Evolutionary conservation across 2,113 vertebrate species (phyloP).

Genomic region (Corythornis cristatus): DNA sequence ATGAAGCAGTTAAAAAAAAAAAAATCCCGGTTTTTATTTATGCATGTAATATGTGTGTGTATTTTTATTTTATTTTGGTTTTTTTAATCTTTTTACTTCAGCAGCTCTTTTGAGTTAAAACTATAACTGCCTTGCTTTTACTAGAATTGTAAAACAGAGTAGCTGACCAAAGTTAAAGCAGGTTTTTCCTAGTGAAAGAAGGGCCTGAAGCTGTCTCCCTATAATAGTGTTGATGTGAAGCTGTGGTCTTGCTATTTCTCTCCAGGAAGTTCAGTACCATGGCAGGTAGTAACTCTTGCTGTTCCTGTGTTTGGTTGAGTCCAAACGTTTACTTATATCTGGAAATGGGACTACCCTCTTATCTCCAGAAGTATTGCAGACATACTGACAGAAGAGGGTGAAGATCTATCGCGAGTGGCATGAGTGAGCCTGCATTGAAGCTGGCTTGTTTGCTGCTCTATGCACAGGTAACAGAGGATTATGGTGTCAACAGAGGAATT

Average conservation of each 20-base stretch:
- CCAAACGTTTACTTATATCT: not conserved
- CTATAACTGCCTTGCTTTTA: not conserved
- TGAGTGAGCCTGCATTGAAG: not conserved
- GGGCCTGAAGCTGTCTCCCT: not conserved
- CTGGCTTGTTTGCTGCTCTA: not conserved
- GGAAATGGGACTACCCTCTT: not conserved
- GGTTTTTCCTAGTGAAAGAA: not conserved
- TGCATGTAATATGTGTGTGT: not conserved
- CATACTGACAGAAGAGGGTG: not conserved
- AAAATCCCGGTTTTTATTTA: not conserved
- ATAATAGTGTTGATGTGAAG: not conserved
- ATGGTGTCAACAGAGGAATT: not conserved
- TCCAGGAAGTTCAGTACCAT: not conserved
- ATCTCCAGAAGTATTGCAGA: not conserved
- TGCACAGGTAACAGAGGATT: not conserved
- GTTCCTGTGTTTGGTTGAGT: not conserved
- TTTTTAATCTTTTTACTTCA: not conserved
- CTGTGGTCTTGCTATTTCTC: not conserved
- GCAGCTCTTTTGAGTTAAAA: not conserved
- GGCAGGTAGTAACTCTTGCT: not conserved
- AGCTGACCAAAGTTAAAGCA: not conserved
- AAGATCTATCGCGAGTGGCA: rapidly evolving
- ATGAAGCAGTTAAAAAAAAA: not conserved
- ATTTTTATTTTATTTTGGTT: not conserved
- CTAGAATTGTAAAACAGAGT: not conserved